Evolutionary conservation across 2,888 invertebrate species (phyloP).

Genomic region (Dioctria rufipes): DNA sequence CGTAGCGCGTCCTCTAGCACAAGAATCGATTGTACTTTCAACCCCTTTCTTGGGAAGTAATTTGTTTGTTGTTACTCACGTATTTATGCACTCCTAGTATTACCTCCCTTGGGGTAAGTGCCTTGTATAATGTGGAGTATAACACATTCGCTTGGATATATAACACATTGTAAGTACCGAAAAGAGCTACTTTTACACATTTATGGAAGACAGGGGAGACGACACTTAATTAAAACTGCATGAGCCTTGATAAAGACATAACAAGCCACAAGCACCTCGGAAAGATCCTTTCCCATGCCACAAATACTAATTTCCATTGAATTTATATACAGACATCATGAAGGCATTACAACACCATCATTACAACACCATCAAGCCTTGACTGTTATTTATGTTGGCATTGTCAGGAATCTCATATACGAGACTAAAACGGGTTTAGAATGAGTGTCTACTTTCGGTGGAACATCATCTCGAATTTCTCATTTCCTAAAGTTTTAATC

Average conservation of each 20-base stretch:
- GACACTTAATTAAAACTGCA: slow-evolving; percentile 52
- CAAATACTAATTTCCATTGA: neutral
- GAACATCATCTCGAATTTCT: slow-evolving; percentile 2
- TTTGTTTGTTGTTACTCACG: slow-evolving; percentile 48
- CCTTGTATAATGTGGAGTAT: neutral
- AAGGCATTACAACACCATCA: neutral
- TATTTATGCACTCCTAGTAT: slow-evolving; percentile 43
- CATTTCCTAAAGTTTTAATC: slow-evolving; percentile 20
- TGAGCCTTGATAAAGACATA: slow-evolving; percentile 31
- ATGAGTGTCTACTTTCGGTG: neutral
- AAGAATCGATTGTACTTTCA: slow-evolving; percentile 18
- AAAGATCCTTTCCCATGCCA: neutral
- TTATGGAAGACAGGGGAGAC: slow-evolving; percentile 48
- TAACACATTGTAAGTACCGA: slow-evolving; percentile 37
- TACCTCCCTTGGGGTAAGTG: neutral
- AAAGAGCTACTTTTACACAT: slow-evolving; percentile 12
- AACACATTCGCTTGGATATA: slow-evolving; percentile 11
- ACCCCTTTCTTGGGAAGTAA: slow-evolving; percentile 19
- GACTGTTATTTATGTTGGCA: neutral
- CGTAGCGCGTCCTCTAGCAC: neutral
- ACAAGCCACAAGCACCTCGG: neutral
- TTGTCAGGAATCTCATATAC: neutral
- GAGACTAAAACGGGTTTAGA: slow-evolving; percentile 30
- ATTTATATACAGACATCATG: neutral
- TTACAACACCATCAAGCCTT: neutral